These are phyloP conservation scores for Hydractinia echinata DNA, from an alignment of 30 jellyfish, hydroid and myxozoan genomes.

Conservation along the genomic window DNA sequence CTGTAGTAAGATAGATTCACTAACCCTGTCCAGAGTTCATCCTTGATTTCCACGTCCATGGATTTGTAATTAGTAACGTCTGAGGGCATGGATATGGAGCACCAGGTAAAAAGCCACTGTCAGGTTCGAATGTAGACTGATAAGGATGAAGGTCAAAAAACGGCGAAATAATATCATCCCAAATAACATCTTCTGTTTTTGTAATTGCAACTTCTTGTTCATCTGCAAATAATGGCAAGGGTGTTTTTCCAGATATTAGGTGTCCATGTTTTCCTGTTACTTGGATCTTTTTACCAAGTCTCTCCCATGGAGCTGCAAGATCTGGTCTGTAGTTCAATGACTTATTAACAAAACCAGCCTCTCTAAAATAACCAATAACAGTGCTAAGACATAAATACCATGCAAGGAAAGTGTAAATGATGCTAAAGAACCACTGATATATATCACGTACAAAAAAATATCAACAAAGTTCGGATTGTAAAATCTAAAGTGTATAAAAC, in stretches of 20 bases:
- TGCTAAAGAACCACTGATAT: too few relatives aligned
- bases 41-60: constrained; percentile 17
- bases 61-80: constrained; percentile 17
- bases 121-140: not conserved
- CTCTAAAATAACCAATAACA: not conserved
- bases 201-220: constrained; percentile 1
- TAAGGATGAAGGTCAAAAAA: constrained; percentile 26
- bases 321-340: constrained; percentile 17
- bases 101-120: constrained; percentile 13
- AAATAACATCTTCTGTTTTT: not conserved
- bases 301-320: constrained; percentile 31
- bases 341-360: not conserved
- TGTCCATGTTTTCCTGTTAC: constrained; percentile 33
- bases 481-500: too few relatives aligned
- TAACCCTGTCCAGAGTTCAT: constrained; percentile 22
- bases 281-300: constrained; percentile 25
- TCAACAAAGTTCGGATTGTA: too few relatives aligned
- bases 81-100: constrained; percentile 34
- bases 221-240: constrained; percentile 19
- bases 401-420: too few relatives aligned
- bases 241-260: constrained; percentile 11
- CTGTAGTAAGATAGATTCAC: not conserved
- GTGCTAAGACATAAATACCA: too few relatives aligned
- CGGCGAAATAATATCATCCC: constrained; percentile 42
- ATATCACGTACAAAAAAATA: too few relatives aligned